Evolutionary conservation across 2,797 vertebrate genomes (phyloP), one percentile per base, ranked within the genome.

Genomic region (Onychomys torridus): DNA sequence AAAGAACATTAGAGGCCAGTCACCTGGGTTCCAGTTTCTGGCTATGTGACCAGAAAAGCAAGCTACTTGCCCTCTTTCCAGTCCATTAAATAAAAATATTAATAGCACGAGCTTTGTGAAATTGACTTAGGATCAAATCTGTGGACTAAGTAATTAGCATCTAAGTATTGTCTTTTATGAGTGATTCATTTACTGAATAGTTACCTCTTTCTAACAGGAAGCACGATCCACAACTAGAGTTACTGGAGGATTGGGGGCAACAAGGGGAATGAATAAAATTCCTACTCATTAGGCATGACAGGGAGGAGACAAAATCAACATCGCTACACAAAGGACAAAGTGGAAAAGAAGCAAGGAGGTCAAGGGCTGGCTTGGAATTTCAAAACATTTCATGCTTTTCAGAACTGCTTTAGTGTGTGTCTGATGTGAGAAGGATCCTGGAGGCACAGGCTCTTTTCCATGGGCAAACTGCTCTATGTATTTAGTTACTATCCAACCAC

Each of bases 181-280:
- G 81, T 77, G 29, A 79, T 32, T 49, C 29, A 43, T 69, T 57
- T 77, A 79, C 37, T 8, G 71, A 73, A 73, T 89, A 78, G 46
- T 78, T 57, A 49, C 83, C 16, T 83, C 67, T 67, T 81, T 34
- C 12, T 78, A 83, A 16, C 17, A 90, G 1, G 77, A 77, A 90
- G 40, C 29, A 87, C 0, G 0, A 76, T n/a, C 46, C 4, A 0
- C 1, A 23, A 9, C 37, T 11, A 49, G 34, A 11, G 25, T 32
- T 4, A 0, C 5, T 2, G 34, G 34, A 85, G 25, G 6, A 17
- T 3, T 37, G 9, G 27, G 27, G 52, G 17, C 87, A 32, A 16
- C 6, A 82, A 90, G 2, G 65, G 34, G 12, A 79, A 73, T 46
- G 21, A 57, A 78, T 29, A 25, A 11, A 89, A 65, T 77, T 40